These are phyloP conservation scores for Saguinus imperator DNA, from an alignment of 2,113 vertebrate species.

Conservation along the genomic window DNA sequence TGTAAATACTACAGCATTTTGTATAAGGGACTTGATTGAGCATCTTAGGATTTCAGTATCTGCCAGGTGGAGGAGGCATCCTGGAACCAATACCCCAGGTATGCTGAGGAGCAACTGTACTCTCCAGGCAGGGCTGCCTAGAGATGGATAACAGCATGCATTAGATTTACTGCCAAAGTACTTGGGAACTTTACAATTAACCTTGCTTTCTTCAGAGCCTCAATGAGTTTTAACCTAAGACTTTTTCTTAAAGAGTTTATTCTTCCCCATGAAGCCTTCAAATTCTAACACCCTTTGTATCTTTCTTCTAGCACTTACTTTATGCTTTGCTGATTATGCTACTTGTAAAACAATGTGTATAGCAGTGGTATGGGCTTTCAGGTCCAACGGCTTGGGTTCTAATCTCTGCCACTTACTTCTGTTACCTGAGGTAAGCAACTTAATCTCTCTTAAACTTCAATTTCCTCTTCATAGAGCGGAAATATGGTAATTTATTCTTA, in stretches of 20 bases:
- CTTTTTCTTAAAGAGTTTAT: background rate
- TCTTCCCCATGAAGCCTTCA: background rate
- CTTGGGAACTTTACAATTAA: background rate
- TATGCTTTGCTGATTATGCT: background rate
- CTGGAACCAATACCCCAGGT: background rate
- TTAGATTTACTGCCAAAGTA: background rate
- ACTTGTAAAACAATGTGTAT: background rate
- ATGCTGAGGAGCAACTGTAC: background rate
- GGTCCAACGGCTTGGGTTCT: background rate
- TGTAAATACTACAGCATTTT: background rate
- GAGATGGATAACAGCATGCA: background rate
- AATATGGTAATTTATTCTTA: background rate
- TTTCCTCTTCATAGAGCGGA: background rate
- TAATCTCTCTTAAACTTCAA: background rate
- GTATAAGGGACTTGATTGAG: background rate
- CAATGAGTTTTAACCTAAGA: background rate
- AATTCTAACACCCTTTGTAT: background rate
- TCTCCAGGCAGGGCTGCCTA: background rate
- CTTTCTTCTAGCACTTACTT: background rate
- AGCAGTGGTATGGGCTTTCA: background rate
- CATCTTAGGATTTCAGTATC: background rate
- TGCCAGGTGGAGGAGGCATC: background rate
- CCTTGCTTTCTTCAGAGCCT: background rate
- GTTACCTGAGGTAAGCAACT: background rate
- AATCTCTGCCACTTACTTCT: slow-evolving; percentile 8